Percentiles rank a stretch among this genome's conserved stretches.
These are phyloP conservation scores for Solea senegalensis DNA, from an alignment of 2,113 vertebrate genomes.

Conservation along the genomic window DNA sequence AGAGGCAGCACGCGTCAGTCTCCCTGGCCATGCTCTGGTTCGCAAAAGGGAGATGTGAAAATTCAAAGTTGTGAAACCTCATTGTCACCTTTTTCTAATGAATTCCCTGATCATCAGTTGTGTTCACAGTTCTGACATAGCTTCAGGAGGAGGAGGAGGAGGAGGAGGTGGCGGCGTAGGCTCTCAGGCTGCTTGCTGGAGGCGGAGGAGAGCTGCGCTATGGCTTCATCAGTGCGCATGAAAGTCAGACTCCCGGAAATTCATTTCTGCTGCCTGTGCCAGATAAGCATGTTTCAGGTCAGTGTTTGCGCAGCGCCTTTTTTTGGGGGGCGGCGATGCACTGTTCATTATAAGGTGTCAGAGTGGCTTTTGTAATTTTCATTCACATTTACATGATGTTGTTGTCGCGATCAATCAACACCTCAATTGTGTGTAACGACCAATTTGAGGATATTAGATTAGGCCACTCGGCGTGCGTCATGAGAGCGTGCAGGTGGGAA, in stretches of 20 bases:
- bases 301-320: conserved; percentile 57
- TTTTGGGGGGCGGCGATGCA: conserved; percentile 14
- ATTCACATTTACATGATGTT: conserved; percentile 69
- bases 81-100: conserved; percentile 87
- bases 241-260: conserved; percentile 79
- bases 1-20: conserved; percentile 61
- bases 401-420: conserved; percentile 75
- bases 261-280: conserved; percentile 62
- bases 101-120: conserved; percentile 75
- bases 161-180: conserved; percentile 48
- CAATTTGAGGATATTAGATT: conserved; percentile 75
- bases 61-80: conserved; percentile 79
- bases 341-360: conserved; percentile 81
- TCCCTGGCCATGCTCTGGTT: conserved; percentile 53
- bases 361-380: conserved; percentile 69
- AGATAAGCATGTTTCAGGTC: conserved; percentile 75
- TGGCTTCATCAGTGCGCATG: conserved; percentile 76
- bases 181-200: conserved; percentile 36
- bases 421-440: conserved; percentile 71
- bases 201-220: conserved; percentile 30
- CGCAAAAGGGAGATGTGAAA: conserved; percentile 62
- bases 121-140: conserved; percentile 70
- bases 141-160: conserved; percentile 35
- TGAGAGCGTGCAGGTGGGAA: conserved; percentile 44
- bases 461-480: conserved; percentile 32